Conservation (phyloP, 2,797 vertebrate species). For the Enteromius trimaculatus region DNA sequence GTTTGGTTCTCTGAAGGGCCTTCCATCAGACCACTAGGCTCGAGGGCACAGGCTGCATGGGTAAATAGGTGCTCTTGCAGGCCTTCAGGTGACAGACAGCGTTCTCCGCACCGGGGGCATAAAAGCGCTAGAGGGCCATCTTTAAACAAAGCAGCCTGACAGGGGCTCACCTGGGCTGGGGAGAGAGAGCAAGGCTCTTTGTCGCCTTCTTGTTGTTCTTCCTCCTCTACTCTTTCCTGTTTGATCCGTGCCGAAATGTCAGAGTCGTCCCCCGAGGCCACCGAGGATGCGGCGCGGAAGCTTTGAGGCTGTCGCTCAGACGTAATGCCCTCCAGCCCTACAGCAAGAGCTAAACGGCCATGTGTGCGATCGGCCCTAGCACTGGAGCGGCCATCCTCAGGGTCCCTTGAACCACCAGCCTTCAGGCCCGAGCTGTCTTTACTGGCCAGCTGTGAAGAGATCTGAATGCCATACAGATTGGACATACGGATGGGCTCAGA, state of each 20-base stretch:
- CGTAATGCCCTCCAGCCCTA: constrained; percentile 82
- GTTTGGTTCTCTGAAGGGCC: constrained; percentile 74
- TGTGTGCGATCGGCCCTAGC: constrained; percentile 76
- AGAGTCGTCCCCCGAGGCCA: constrained; percentile 76
- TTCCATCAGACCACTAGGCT: constrained; percentile 83
- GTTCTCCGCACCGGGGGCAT: constrained; percentile 93
- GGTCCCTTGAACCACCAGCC: constrained; percentile 66
- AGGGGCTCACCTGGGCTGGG: constrained; percentile 69
- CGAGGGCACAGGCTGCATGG: constrained; percentile 84
- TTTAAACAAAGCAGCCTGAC: constrained; percentile 75
- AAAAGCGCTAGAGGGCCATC: constrained; percentile 77
- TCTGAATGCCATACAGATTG: constrained; percentile 98
- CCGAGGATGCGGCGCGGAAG: constrained; percentile 72
- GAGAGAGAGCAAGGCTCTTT: constrained; percentile 75
- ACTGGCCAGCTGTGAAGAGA: constrained; percentile 87
- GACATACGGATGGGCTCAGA: constrained; percentile 87
- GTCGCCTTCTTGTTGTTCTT: constrained; percentile 72
- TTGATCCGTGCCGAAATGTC: constrained; percentile 84
- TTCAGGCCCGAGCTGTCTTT: constrained; percentile 80
- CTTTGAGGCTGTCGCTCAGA: constrained; percentile 75
- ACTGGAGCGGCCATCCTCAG: constrained; percentile 66
- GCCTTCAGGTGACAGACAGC: constrained; percentile 84
- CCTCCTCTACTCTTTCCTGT: constrained; percentile 85
- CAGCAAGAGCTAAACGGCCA: constrained; percentile 82
- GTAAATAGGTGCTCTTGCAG: constrained; percentile 90